Evolutionary conservation across 2,888 invertebrate genomes (phyloP).

Genomic region (Noctuana brunneofusca): DNA sequence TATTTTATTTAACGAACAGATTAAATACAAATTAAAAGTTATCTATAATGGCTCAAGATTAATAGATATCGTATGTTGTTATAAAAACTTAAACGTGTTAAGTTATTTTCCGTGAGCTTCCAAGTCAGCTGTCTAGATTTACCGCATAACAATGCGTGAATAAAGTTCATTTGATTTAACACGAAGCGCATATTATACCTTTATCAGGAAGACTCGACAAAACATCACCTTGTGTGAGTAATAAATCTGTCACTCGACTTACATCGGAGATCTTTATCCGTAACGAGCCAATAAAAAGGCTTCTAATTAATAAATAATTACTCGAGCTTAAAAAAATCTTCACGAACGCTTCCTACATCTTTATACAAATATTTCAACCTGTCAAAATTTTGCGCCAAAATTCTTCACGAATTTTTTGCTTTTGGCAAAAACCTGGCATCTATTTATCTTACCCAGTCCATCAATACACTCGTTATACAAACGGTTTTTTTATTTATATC

Average conservation of each 20-base stretch:
- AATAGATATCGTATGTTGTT: slow-evolving; percentile 6
- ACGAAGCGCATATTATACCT: slow-evolving; percentile 34
- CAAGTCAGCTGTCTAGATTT: slow-evolving; percentile 30
- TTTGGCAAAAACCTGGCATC: slow-evolving; percentile 54
- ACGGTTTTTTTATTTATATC: slow-evolving; percentile 59
- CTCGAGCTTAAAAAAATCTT: slow-evolving; percentile 64
- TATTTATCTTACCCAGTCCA: slow-evolving; percentile 63
- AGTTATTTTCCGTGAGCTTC: slow-evolving; percentile 34
- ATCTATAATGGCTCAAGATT: slow-evolving; percentile 7
- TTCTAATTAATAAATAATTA: slow-evolving; percentile 76
- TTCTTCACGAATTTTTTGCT: slow-evolving; percentile 58
- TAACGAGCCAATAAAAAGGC: slow-evolving; percentile 70
- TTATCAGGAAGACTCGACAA: slow-evolving; percentile 61
- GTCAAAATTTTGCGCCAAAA: slow-evolving; percentile 58
- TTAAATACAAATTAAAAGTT: neutral
- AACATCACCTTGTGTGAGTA: slow-evolving; percentile 66
- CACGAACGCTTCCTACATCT: slow-evolving; percentile 61
- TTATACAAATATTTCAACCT: slow-evolving; percentile 60
- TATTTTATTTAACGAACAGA: too few species aligned
- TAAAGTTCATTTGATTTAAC: slow-evolving; percentile 33
- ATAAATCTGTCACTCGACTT: slow-evolving; percentile 75
- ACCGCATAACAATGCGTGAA: slow-evolving; percentile 27
- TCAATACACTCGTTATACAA: slow-evolving; percentile 46
- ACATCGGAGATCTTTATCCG: slow-evolving; percentile 67
- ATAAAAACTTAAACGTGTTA: slow-evolving; percentile 22